Evolutionary conservation across 2,888 invertebrate species (phyloP), one percentile per base, ranked within the genome.

Genomic region (Lasioglossum villosulum): DNA sequence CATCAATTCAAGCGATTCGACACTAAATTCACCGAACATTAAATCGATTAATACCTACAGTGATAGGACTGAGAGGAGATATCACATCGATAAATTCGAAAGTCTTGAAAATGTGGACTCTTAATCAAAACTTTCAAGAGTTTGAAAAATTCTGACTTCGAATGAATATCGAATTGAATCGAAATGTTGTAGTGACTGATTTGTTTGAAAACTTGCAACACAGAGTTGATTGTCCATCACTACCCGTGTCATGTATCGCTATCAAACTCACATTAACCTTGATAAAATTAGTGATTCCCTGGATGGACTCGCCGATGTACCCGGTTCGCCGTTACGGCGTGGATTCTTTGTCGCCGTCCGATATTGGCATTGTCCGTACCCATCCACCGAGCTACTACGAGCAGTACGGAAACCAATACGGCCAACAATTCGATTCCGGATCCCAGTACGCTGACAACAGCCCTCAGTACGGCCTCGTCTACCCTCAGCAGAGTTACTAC

Each of bases 271-370:
- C n/a, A 1, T 14, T 56, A 71, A 42, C 12, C 71, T 2, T 52
- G 2, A 23, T 52, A 23, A 8, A 8, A n/a, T n/a, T 23, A 94
- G 95, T 91, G 72, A 91, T 91, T 1, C 89, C 90, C 2, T 95
- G 95, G 95, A 73, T 94, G 87, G 93, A 94, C 39, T 90, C 90
- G 1, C 75, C 93, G 0, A 90, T 93, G 6, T 93, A 93, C 23
- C 89, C 91, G 4, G 87, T 92, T 30, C 92, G 91, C 45, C 93
- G 90, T 42, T 93, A 91, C 66, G 83, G 82, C 23, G 68, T 82
- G 5, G 91, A 92, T 4, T 88, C 92, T 16, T 73, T 93, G 23
- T 85, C 92, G 6, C 76, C 93, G 37, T 89, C 92, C 39, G 90
- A 93, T 45, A 92, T 93, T 56, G 92, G 94, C 45, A 92, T 92